phyloP scores from a whole-genome alignment of 2,888 invertebrate genomes.

The Tenthredo notha region DNA sequence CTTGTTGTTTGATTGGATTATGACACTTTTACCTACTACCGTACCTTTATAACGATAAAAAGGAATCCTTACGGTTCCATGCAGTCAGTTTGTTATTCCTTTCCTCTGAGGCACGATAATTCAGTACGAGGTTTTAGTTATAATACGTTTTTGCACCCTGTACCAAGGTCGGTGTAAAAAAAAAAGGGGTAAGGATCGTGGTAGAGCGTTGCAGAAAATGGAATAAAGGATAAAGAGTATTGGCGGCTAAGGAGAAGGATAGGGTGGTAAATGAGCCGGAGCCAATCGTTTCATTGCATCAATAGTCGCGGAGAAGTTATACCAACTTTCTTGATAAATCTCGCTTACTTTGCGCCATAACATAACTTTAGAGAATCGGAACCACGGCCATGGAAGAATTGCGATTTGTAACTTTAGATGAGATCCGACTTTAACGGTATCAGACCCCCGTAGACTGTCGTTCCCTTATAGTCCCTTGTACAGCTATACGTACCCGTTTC shows the following conservation, averaged over 20 bases:
- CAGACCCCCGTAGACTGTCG: slow-evolving; percentile 32
- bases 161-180: neutral
- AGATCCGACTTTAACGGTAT: slow-evolving; percentile 66
- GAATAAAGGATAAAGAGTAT: slow-evolving; percentile 53
- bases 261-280: slow-evolving; percentile 76
- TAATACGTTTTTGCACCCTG: neutral
- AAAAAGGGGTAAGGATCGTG: slow-evolving; percentile 1
- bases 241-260: slow-evolving; percentile 54
- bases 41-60: neutral
- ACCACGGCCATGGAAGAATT: slow-evolving; percentile 78
- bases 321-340: slow-evolving; percentile 78
- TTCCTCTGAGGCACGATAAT: neutral
- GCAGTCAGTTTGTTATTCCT: neutral
- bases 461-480: slow-evolving; percentile 16
- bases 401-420: slow-evolving; percentile 78
- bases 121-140: neutral
- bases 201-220: slow-evolving; percentile 56
- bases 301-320: slow-evolving; percentile 77
- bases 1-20: slow-evolving; percentile 42
- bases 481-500: slow-evolving; percentile 26
- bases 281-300: slow-evolving; percentile 79
- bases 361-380: slow-evolving; percentile 78
- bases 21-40: slow-evolving; percentile 26
- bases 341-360: slow-evolving; percentile 78
- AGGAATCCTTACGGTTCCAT: neutral